Evolutionary conservation across 2,113 vertebrate species (phyloP).

Genomic region (Cavia porcellus): DNA sequence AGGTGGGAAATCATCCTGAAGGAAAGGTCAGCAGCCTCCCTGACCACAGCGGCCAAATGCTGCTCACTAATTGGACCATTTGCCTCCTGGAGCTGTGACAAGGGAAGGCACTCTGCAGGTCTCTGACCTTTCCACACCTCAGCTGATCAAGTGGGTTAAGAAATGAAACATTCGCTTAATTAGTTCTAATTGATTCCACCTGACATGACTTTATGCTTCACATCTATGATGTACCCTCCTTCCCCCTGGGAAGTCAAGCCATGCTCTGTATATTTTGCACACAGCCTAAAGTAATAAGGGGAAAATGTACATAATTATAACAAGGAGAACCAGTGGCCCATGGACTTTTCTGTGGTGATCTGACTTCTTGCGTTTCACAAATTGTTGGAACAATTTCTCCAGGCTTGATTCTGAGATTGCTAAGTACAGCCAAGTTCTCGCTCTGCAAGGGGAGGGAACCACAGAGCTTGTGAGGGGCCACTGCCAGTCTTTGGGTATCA

Average conservation of each 20-base stretch:
- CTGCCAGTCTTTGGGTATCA: too few species aligned
- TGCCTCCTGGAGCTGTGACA: neutral
- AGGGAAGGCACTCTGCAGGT: neutral
- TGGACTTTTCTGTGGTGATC: too few species aligned
- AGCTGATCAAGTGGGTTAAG: neutral
- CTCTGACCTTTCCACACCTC: slow-evolving; percentile 42
- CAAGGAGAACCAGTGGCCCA: too few species aligned
- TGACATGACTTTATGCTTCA: neutral
- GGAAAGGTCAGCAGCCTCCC: neutral
- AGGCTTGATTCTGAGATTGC: too few species aligned
- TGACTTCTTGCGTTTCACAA: too few species aligned
- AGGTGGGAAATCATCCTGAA: neutral
- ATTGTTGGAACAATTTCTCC: too few species aligned
- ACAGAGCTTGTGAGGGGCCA: too few species aligned
- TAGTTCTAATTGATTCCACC: slow-evolving; percentile 63
- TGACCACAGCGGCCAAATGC: accelerated
- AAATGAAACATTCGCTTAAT: slow-evolving; percentile 30
- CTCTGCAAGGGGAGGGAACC: too few species aligned
- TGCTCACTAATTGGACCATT: slow-evolving; percentile 59
- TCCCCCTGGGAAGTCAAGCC: neutral
- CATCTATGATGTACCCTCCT: neutral
- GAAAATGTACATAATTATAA: too few species aligned
- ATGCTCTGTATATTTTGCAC: neutral
- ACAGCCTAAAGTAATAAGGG: too few species aligned
- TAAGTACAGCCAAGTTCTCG: too few species aligned